These are phyloP conservation scores for Mythimna ferrago DNA, from an alignment of 2,888 invertebrate genomes.

Conservation along the genomic window DNA sequence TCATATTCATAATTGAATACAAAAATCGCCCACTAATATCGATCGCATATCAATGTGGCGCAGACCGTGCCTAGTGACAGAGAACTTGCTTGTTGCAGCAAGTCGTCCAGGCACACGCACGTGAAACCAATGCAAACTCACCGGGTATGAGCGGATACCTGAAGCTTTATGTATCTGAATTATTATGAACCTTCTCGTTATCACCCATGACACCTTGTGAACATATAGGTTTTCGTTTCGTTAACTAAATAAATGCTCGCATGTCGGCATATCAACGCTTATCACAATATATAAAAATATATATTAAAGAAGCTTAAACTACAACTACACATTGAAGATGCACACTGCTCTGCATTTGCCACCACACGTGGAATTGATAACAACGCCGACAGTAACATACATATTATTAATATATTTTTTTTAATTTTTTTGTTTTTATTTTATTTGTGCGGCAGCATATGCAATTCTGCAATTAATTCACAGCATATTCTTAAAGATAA, in stretches of 20 bases:
- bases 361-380: slow-evolving; percentile 86
- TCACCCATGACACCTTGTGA: slow-evolving; percentile 82
- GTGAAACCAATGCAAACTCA: slow-evolving; percentile 65
- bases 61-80: slow-evolving; percentile 82
- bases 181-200: slow-evolving; percentile 71
- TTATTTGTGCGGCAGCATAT: slow-evolving; percentile 90
- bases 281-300: slow-evolving; percentile 91
- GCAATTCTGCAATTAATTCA: slow-evolving; percentile 87
- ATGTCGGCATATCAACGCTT: slow-evolving; percentile 90
- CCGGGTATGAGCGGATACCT: slow-evolving; percentile 64
- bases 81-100: slow-evolving; percentile 88
- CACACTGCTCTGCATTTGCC: slow-evolving; percentile 88
- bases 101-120: slow-evolving; percentile 88
- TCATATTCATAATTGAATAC: slow-evolving; percentile 83
- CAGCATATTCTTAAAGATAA: slow-evolving; percentile 84
- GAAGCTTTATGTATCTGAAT: slow-evolving; percentile 58
- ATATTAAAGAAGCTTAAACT: slow-evolving; percentile 90
- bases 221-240: slow-evolving; percentile 79
- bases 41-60: slow-evolving; percentile 81
- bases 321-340: slow-evolving; percentile 89
- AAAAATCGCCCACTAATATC: slow-evolving; percentile 89
- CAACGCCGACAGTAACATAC: slow-evolving; percentile 79
- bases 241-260: slow-evolving; percentile 89
- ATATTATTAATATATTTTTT: slow-evolving; percentile 62
- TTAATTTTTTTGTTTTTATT: slow-evolving; percentile 76